Conservation (phyloP, 2,113 vertebrate species). For the Pica pica region DNA sequence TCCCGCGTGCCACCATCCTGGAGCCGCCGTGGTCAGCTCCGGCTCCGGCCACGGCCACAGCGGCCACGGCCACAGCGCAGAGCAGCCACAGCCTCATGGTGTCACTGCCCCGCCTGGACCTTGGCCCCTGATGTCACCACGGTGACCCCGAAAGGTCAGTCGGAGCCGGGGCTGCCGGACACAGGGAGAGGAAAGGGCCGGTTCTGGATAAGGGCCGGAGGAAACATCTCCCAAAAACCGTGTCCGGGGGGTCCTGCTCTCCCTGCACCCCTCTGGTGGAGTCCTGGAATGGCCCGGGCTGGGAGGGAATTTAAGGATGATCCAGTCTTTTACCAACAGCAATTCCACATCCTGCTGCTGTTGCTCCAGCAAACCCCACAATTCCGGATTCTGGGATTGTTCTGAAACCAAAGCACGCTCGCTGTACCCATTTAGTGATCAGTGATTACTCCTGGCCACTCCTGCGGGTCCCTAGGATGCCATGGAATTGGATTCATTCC, state of each 20-base stretch:
- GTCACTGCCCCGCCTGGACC: not conserved
- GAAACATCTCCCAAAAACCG: not conserved
- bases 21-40: not conserved
- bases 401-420: rapidly evolving
- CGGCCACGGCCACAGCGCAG: not conserved
- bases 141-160: rapidly evolving
- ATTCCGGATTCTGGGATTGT: not conserved
- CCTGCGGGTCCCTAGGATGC: rapidly evolving
- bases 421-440: rapidly evolving
- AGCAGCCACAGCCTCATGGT: not conserved
- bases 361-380: not conserved
- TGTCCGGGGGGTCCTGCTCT: not conserved
- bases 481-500: not conserved
- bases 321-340: rapidly evolving
- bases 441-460: too few relatives aligned
- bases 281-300: not conserved
- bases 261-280: rapidly evolving
- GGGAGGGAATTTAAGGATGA: not conserved
- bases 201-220: too few relatives aligned
- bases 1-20: not conserved
- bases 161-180: not conserved
- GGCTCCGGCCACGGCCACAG: not conserved
- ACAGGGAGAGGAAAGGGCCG: rapidly evolving
- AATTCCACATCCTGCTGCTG: too few relatives aligned
- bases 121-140: not conserved